Evolutionary conservation across 2,797 vertebrate genomes (phyloP), one percentile per base, ranked within the genome.

Genomic region (Pagetopsis macropterus): DNA sequence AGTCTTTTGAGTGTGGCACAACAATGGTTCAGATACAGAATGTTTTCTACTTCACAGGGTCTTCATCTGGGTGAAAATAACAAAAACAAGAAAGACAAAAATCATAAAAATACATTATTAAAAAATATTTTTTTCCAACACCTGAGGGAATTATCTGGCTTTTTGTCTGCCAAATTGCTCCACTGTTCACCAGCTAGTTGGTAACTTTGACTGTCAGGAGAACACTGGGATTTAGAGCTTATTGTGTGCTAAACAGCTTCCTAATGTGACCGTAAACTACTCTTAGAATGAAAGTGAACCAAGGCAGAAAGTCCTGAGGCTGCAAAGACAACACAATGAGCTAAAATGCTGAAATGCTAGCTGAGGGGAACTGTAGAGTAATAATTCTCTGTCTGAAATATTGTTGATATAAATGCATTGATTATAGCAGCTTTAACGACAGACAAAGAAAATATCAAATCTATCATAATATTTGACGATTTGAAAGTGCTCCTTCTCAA

Each of bases 11-110:
- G 40, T 31, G 40, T 3, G 31, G 23, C 6, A 17, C 67, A 9
- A 44, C 3, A 52, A 45, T 31, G 33, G 10, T 79, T 50, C 12
- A 61, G 49, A 40, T 52, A 49, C 41, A 59, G 14, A 60, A 5
- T 0, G 0, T 4, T 46, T 23, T 67, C 4, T 33, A 19, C n/a
- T n/a, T 15, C 40, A 56, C 46, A 63, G 44, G 17, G 1, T 68
- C 40, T 46, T 64, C 23, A 64, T 21, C 46, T 51, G 10, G 15
- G 21, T 37, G 13, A 23, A 45, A 37, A 50, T 17, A 31, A 43
- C 3, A n/a, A 44, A 43, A 52, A 45, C 12, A 27, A 37, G 8
- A 37, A 37, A 37, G 8, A 37, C 33, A 40, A 45, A 60, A 13
- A n/a, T 27, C 3, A 27, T 21, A 21, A n/a, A 31, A 68, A 57